Evolutionary conservation across 2,888 invertebrate genomes (phyloP).

Genomic region (Chironomus tentans): DNA sequence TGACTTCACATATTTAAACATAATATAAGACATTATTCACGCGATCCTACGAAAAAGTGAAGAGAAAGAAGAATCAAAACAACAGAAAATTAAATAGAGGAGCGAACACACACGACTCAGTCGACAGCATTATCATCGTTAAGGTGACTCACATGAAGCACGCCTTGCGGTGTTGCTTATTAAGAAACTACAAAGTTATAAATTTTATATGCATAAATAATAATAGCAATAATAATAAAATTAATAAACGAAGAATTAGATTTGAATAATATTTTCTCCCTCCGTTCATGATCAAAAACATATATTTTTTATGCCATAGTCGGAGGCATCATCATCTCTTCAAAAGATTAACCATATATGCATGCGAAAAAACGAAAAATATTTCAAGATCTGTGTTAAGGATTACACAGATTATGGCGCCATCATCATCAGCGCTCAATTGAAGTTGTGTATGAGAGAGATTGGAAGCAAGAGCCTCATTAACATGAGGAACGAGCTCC

Average conservation of each 20-base stretch:
- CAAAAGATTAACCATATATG: not conserved
- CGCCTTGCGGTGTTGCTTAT: not conserved
- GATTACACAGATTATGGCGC: slow-evolving; percentile 17
- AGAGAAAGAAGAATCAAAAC: not conserved
- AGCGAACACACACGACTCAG: not conserved
- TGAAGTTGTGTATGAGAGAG: not conserved
- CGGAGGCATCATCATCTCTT: too few relatives aligned
- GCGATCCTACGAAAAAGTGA: not conserved
- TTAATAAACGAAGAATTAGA: not conserved
- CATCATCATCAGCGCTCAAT: not conserved
- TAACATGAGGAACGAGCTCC: slow-evolving; percentile 12
- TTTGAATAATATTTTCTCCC: slow-evolving; percentile 9
- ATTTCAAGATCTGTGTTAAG: not conserved
- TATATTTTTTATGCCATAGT: too few relatives aligned
- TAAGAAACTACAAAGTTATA: not conserved
- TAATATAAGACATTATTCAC: not conserved
- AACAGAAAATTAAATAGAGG: not conserved
- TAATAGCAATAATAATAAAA: not conserved
- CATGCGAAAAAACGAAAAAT: not conserved
- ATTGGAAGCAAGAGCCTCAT: not conserved
- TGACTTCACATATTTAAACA: not conserved
- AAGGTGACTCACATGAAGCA: not conserved
- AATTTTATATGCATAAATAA: not conserved
- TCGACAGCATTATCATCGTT: not conserved
- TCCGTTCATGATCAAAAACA: too few relatives aligned